phyloP scores from a whole-genome alignment of 2,888 invertebrate species.

The Hydrotaea diabolus region DNA sequence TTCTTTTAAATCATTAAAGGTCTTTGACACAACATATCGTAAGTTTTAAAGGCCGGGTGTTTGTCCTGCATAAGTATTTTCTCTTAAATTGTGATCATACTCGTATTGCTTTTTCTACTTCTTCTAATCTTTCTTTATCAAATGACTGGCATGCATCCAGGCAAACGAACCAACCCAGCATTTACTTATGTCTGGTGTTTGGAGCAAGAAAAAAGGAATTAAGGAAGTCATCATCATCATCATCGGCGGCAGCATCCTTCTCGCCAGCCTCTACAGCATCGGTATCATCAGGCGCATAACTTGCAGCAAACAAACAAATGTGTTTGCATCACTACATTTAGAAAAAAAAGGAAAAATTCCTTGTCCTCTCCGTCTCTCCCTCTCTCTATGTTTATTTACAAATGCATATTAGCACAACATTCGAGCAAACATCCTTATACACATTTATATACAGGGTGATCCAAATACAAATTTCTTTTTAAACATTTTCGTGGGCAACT shows the following conservation, averaged over 20 bases:
- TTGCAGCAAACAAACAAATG: slow-evolving; percentile 56
- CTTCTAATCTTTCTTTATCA: slow-evolving; percentile 4
- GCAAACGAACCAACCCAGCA: slow-evolving; percentile 14
- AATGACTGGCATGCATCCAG: background rate
- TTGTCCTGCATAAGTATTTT: background rate
- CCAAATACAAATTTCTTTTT: too few species aligned
- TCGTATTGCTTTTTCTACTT: too few species aligned
- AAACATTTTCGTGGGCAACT: too few species aligned
- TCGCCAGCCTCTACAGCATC: slow-evolving; percentile 18
- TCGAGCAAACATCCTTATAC: slow-evolving; percentile 5
- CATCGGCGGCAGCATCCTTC: slow-evolving; percentile 27
- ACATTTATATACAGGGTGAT: too few species aligned
- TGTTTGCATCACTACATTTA: slow-evolving; percentile 46
- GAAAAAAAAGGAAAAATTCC: slow-evolving; percentile 23
- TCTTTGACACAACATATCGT: background rate
- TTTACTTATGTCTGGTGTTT: slow-evolving; percentile 3
- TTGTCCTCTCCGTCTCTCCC: too few species aligned
- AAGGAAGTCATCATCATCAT: slow-evolving; percentile 63
- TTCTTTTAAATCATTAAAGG: background rate
- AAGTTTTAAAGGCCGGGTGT: background rate
- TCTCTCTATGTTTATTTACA: slow-evolving; percentile 45
- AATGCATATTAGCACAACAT: slow-evolving; percentile 55
- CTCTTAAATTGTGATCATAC: slow-evolving; percentile 8
- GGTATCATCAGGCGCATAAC: slow-evolving; percentile 42
- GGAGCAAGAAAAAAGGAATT: slow-evolving; percentile 43